phyloP scores from a whole-genome alignment of 2,888 invertebrate species.

The Mechanitis messenoides region DNA sequence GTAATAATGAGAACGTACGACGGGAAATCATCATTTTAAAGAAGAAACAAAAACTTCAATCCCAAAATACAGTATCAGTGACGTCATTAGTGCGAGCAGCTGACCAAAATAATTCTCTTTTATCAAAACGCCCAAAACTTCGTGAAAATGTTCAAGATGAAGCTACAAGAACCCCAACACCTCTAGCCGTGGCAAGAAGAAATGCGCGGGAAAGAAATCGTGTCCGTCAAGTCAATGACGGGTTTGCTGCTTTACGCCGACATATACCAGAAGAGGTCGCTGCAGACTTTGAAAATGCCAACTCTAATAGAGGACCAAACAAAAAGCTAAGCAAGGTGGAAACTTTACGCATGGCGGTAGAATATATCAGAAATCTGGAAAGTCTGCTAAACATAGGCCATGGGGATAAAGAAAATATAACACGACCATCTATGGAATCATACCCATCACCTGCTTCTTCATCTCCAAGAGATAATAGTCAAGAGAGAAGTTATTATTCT shows the following conservation, averaged over 20 bases:
- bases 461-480: conserved; percentile 70
- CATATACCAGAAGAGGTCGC: conserved; percentile 91
- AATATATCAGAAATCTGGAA: conserved; percentile 90
- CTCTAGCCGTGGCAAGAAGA: conserved; percentile 88
- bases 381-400: conserved; percentile 82
- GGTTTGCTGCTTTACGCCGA: conserved; percentile 90
- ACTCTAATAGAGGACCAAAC: conserved; percentile 79
- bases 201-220: conserved; percentile 95
- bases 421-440: conserved; percentile 63
- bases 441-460: conserved; percentile 73
- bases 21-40: conserved; percentile 75
- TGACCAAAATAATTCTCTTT: conserved; percentile 48
- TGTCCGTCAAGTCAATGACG: conserved; percentile 94
- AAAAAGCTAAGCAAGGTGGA: conserved; percentile 93
- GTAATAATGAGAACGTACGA: conserved; percentile 61
- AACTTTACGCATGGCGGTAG: conserved; percentile 92
- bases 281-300: conserved; percentile 80
- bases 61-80: conserved; percentile 61
- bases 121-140: conserved; percentile 55
- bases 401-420: conserved; percentile 69
- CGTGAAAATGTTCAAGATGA: conserved; percentile 68
- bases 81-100: conserved; percentile 62
- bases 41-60: conserved; percentile 67
- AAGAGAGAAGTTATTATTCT: conserved; percentile 70
- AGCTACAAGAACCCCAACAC: conserved; percentile 78